Evolutionary conservation across 2,888 invertebrate species (phyloP).

Genomic region (Agrilus cyanescens): DNA sequence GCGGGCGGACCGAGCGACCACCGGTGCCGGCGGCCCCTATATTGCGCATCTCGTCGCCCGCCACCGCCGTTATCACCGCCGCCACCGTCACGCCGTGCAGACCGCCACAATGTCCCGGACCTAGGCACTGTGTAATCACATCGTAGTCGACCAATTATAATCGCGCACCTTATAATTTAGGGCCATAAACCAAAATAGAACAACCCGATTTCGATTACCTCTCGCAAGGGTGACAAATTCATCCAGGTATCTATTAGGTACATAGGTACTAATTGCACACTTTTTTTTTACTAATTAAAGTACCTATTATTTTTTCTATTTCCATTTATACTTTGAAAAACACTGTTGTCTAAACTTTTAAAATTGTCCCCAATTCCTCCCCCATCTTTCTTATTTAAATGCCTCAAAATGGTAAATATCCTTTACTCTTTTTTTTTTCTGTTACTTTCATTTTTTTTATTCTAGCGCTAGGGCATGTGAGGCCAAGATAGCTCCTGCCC

Average conservation of each 20-base stretch:
- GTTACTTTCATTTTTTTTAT: no score
- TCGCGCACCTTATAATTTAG: slow-evolving; percentile 34
- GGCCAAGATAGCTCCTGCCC: slow-evolving; percentile 27
- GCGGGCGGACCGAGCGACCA: slow-evolving; percentile 25
- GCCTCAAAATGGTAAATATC: no score
- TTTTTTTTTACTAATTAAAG: no score
- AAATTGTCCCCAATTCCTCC: no score
- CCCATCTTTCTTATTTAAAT: no score
- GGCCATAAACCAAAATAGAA: slow-evolving; percentile 35
- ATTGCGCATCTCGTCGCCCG: slow-evolving; percentile 21
- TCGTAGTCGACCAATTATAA: slow-evolving; percentile 32
- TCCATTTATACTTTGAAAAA: no score
- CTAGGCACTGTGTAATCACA: slow-evolving; percentile 13
- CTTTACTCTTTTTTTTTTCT: no score
- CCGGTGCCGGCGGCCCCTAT: slow-evolving; percentile 20
- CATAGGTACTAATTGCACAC: no score
- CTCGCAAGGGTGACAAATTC: slow-evolving; percentile 10
- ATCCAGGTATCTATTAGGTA: no score
- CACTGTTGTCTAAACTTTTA: no score
- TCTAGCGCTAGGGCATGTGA: slow-evolving; percentile 23
- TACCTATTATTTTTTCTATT: no score
- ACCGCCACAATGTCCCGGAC: slow-evolving; percentile 3
- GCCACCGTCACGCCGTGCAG: slow-evolving; percentile 15
- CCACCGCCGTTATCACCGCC: slow-evolving; percentile 19
- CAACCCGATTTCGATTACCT: slow-evolving; percentile 8